Evolutionary conservation across 2,888 invertebrate genomes (phyloP).

Genomic region (Dioctria linearis): DNA sequence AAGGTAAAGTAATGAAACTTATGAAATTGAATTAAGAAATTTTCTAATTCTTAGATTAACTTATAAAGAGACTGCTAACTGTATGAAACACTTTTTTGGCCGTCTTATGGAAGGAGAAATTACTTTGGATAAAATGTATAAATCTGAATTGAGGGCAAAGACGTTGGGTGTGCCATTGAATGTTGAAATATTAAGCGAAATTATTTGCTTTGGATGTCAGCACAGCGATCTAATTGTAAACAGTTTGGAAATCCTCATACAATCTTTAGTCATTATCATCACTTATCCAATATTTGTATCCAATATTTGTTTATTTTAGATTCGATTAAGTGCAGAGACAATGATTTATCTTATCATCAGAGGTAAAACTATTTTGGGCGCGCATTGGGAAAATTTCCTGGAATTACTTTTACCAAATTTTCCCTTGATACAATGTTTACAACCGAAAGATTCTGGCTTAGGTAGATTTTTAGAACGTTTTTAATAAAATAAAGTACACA

Average conservation of each 20-base stretch:
- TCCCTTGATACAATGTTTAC: conserved; percentile 64
- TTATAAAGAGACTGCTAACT: conserved; percentile 62
- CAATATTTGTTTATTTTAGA: conserved; percentile 44
- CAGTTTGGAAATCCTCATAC: neutral
- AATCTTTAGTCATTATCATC: neutral
- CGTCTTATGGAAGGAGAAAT: conserved; percentile 64
- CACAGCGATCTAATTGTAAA: conserved; percentile 57
- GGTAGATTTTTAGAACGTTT: conserved; percentile 43
- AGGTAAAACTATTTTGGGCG: conserved; percentile 62
- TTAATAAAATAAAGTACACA: neutral
- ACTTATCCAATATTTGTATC: conserved; percentile 3
- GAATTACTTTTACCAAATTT: conserved; percentile 63
- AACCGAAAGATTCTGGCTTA: conserved; percentile 59
- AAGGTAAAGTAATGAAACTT: conserved; percentile 28
- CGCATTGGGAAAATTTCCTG: conserved; percentile 61
- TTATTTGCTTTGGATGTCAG: conserved; percentile 62
- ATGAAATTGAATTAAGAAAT: neutral
- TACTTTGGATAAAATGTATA: conserved; percentile 61
- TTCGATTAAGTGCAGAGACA: conserved; percentile 62
- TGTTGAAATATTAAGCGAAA: conserved; percentile 62
- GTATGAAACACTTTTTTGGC: conserved; percentile 65
- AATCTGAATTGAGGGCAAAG: conserved; percentile 60
- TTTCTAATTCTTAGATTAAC: conserved; percentile 51
- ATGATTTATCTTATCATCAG: conserved; percentile 65
- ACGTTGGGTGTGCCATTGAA: conserved; percentile 67